Conservation (phyloP, 2,888 invertebrate genomes). For the Rhagophthalmus giganteus region DNA sequence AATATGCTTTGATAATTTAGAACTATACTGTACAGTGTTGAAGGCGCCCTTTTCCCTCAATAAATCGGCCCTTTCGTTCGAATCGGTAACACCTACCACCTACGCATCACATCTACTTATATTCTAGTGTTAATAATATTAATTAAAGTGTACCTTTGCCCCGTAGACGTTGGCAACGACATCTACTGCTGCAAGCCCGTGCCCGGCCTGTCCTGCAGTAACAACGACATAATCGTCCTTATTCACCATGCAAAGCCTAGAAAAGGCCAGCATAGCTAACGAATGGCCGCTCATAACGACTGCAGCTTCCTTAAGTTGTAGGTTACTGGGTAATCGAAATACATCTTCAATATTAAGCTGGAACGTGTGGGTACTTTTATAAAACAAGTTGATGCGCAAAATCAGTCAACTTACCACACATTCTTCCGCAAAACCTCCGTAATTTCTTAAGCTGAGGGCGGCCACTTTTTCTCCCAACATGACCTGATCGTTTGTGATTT, state of each 20-base stretch:
- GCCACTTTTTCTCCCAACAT: slow-evolving; percentile 63
- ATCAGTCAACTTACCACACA: slow-evolving; percentile 54
- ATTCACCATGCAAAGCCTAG: slow-evolving; percentile 56
- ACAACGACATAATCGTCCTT: slow-evolving; percentile 65
- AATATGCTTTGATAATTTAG: slow-evolving; percentile 60
- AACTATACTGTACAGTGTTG: slow-evolving; percentile 63
- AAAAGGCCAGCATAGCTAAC: slow-evolving; percentile 66
- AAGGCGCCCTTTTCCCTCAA: slow-evolving; percentile 66
- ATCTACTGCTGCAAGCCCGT: slow-evolving; percentile 69
- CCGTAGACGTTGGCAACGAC: slow-evolving; percentile 69
- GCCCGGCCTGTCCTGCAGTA: slow-evolving; percentile 66
- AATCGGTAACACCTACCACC: slow-evolving; percentile 71
- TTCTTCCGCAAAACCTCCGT: slow-evolving; percentile 65
- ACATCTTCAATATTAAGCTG: slow-evolving; percentile 58
- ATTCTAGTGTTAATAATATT: slow-evolving; percentile 1
- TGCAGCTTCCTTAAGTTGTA: slow-evolving; percentile 61
- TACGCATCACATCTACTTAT: slow-evolving; percentile 46
- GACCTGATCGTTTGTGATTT: slow-evolving; percentile 55
- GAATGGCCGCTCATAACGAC: slow-evolving; percentile 65
- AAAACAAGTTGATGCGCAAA: too few species aligned
- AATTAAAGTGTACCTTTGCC: slow-evolving; percentile 57
- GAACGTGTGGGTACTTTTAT: too few species aligned
- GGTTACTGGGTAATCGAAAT: slow-evolving; percentile 61
- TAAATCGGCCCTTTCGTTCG: slow-evolving; percentile 62
- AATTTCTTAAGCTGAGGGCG: slow-evolving; percentile 59